Evolutionary conservation across 2,888 invertebrate genomes (phyloP), one percentile per base, ranked within the genome.

Genomic region (Amphipoea oculea): DNA sequence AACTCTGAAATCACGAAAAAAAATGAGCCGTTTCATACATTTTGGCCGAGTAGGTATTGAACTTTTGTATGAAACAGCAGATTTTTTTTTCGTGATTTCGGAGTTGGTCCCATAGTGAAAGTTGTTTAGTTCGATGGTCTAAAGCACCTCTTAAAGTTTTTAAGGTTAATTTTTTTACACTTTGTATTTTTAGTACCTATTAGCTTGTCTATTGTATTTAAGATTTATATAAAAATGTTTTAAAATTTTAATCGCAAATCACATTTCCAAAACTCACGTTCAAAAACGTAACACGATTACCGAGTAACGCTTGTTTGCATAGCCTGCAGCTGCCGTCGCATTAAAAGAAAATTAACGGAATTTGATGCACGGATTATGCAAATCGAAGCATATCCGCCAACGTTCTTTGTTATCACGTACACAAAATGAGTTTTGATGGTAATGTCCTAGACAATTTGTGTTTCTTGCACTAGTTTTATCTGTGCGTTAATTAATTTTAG

Each of bases 311-410:
- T 86, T 66, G 74, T 92, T 91, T 90, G 90, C 86, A 84, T 87
- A 86, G 87, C 88, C 62, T 91, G 93, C 93, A 93, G 91, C 92
- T 90, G 94, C 90, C 91, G 91, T 90, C 92, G 93, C 94, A 95
- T 96, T 94, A 96, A 96, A 96, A 96, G 95, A 96, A 96, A 96
- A 96, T 96, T 96, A 96, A 95, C 95, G 93, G 92, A 95, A 93
- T 95, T 95, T 95, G 95, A 95, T 96, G 96, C 96, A 96, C 91
- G 94, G 95, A 96, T 96, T 96, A 96, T 96, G 96, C 94, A 96
- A 96, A 96, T 95, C 89, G 90, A 93, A 92, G 94, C 93, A 94
- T 94, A 96, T 96, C 95, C 95, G 91, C 88, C 92, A 88, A 90
- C 90, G 92, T 93, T 93, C 94, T 94, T 94, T 94, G 94, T 93